Base-by-base conservation (phyloP, 2,113 vertebrate species). In the Perognathus longimembris region DNA sequence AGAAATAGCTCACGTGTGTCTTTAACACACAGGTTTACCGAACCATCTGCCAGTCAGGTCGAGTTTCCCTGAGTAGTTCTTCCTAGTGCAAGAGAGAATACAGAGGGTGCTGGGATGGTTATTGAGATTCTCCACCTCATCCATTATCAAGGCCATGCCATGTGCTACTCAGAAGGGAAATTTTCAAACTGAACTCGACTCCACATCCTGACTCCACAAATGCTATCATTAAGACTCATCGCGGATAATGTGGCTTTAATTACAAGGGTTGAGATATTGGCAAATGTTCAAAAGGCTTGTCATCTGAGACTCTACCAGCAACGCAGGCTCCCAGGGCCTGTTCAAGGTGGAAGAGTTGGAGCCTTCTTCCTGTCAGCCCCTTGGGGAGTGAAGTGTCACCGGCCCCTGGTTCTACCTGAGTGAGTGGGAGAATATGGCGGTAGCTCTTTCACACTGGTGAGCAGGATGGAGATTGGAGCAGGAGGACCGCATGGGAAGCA, bases 231-330 rank as follows among this genome's bases (percentile, higher is more conserved):
- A 92, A 93, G 83, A 88, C 90, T 86, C 95, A 95, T 92, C 92
- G 89, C 12, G 24, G 91, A 96, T 96, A 95, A 96, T 94, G 91
- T 93, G 90, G 79, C 90, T 97, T 96, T 96, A 94, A 96, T 93
- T 93, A 96, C 89, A 90, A 96, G 89, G 92, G 92, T n/a, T 94
- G 88, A 94, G 66, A 94, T 69, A 77, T 8, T 96, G 95, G 94
- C 95, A 92, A 50, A 26, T 12, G 71, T 93, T 94, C 96, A 94
- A 90, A 76, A 92, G 93, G 17, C 88, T 71, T 85, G 70, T 92
- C 92, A 84, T 79, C 73, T 77, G 86, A 94, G 86, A 82, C 42
- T 79, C 74, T 1, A 20, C 36, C 32, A 38, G 84, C 42, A 24
- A 14, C 2, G 1, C 40, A 63, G 85, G 81, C 42, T 21, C 63